phyloP scores from a whole-genome alignment of 2,888 invertebrate genomes.

The Cheilosia impressa region DNA sequence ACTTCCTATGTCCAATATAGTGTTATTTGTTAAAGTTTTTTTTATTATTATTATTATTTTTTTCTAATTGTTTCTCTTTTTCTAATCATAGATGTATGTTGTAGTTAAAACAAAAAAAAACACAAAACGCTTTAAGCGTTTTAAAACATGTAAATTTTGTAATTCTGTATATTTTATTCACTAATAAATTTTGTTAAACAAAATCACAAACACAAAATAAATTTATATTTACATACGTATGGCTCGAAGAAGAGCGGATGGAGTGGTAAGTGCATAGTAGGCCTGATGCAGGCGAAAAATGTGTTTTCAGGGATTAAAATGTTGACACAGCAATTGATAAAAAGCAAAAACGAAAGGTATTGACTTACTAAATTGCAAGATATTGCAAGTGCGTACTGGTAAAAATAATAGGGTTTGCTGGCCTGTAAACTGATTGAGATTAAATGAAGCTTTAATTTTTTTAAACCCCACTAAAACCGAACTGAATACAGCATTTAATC shows the following conservation, averaged over 20 bases:
- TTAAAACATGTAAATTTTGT: slow-evolving; percentile 43
- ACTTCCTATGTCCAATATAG: slow-evolving; percentile 62
- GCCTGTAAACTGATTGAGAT: too few species aligned
- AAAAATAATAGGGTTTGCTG: too few species aligned
- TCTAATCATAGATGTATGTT: slow-evolving; percentile 52
- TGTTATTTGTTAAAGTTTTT: slow-evolving; percentile 40
- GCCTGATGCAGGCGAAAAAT: neutral
- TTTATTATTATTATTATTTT: slow-evolving; percentile 16
- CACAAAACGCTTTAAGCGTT: slow-evolving; percentile 48
- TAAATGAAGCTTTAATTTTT: too few species aligned
- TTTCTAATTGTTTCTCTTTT: slow-evolving; percentile 20
- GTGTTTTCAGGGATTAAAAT: too few species aligned
- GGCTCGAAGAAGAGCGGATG: neutral
- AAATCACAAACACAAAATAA: slow-evolving; percentile 30
- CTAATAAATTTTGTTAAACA: slow-evolving; percentile 65
- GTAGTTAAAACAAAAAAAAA: slow-evolving; percentile 28
- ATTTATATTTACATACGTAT: slow-evolving; percentile 8
- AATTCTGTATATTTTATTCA: slow-evolving; percentile 52
- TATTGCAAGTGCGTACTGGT: too few species aligned
- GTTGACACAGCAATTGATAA: too few species aligned
- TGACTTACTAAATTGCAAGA: too few species aligned
- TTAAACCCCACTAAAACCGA: too few species aligned
- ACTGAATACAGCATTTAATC: too few species aligned
- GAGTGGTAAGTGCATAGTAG: neutral
- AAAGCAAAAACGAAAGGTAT: too few species aligned